Evolutionary conservation across 2,113 vertebrate genomes (phyloP).

Genomic region (Cynopterus brachyotis): DNA sequence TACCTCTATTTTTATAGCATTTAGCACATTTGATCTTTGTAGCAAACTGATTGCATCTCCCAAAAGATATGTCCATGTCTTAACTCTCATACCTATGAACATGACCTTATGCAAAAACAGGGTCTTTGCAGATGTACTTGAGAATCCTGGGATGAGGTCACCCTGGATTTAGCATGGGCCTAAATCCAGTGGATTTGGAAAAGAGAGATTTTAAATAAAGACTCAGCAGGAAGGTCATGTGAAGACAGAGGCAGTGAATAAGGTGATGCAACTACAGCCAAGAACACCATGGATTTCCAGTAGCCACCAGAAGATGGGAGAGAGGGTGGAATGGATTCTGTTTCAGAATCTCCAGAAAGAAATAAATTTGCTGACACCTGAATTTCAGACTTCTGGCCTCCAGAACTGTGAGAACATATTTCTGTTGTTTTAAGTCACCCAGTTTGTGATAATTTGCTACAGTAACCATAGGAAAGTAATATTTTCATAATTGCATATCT

Average conservation of each 20-base stretch:
- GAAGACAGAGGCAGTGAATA: neutral
- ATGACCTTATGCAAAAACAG: neutral
- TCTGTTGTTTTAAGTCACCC: neutral
- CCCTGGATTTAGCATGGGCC: neutral
- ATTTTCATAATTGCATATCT: neutral
- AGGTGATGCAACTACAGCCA: neutral
- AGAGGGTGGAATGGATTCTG: neutral
- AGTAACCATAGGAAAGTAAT: neutral
- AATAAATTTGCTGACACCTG: neutral
- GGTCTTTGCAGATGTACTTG: neutral
- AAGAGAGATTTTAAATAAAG: neutral
- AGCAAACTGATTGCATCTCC: neutral
- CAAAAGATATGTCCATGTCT: neutral
- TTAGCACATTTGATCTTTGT: neutral
- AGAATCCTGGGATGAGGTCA: neutral
- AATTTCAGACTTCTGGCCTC: neutral
- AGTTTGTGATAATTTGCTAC: neutral
- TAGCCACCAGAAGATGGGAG: neutral
- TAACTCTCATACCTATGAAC: neutral
- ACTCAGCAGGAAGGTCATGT: neutral
- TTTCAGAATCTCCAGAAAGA: neutral
- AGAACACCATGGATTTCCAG: neutral
- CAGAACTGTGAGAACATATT: neutral
- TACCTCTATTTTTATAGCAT: neutral
- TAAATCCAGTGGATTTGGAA: neutral